Evolutionary conservation across 2,888 invertebrate species (phyloP).

Genomic region (Eutolmus rufibarbis): DNA sequence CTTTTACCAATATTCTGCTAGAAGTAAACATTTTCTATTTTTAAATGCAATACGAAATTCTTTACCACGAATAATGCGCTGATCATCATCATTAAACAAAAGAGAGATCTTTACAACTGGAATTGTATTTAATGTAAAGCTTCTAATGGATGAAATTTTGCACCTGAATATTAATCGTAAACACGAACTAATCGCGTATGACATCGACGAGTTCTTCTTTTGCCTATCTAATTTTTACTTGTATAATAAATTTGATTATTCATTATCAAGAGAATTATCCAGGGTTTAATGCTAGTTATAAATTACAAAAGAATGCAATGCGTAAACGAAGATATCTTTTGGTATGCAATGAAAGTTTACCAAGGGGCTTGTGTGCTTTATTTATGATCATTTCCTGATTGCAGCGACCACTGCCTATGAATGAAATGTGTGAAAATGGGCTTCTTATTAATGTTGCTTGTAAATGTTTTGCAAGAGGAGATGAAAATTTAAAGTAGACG

Average conservation of each 20-base stretch:
- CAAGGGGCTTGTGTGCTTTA: not conserved
- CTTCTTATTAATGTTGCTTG: not conserved
- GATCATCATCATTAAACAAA: not conserved
- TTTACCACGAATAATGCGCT: not conserved
- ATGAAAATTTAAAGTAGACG: too few relatives aligned
- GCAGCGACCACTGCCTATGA: not conserved
- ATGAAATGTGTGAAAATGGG: not conserved
- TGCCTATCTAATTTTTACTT: not conserved
- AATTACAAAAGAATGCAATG: not conserved
- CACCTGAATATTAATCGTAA: not conserved
- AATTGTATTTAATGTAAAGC: not conserved
- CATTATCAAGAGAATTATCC: not conserved
- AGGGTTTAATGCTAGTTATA: not conserved
- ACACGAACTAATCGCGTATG: not conserved
- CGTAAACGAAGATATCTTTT: not conserved
- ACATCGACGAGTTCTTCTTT: not conserved
- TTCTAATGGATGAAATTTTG: not conserved
- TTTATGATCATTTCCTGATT: not conserved
- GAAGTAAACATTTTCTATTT: slow-evolving; percentile 35
- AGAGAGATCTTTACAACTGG: not conserved
- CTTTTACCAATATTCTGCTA: not conserved
- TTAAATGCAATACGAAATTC: slow-evolving; percentile 5
- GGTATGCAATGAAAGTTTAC: not conserved
- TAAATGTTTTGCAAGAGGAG: too few relatives aligned
- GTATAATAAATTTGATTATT: not conserved